Evolutionary conservation across 2,888 invertebrate species (phyloP), one percentile per base, ranked within the genome.

Genomic region (Apamea monoglypha): DNA sequence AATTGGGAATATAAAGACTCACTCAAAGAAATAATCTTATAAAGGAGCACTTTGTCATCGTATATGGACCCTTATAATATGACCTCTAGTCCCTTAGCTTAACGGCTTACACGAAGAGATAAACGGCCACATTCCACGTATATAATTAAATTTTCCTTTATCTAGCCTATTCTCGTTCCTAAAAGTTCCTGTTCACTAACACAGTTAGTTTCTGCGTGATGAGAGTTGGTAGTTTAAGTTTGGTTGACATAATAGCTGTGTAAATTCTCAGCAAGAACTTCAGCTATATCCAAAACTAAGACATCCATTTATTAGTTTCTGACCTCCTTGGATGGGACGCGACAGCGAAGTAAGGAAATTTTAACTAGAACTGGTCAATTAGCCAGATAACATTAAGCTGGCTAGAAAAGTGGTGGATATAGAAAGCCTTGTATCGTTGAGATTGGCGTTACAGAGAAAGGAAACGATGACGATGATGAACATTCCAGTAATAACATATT

Each of bases 401-500:
- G 10, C 29, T 21, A 12, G n/a, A 56, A 56, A 79, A 79, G 0
- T 40, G 3, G 29, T 50, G 12, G 36, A 36, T 50, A 25, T 1
- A 21, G 25, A 53, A 59, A 66, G 0, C 6, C 1, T 63, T 21
- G 18, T 36, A 16, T 10, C 7, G 29, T 47, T 66, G 16, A 59
- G 21, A 16, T 25, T 56, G 25, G 25, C 4, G 21, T 50, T 29
- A 63, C 6, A 53, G 14, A 50, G n/a, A 50, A 70, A 7, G 36
- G 21, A n/a, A 36, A 16, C 56, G 12, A 50, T 21, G 50, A 53
- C 18, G 18, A n/a, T 32, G n/a, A 68, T 63, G 36, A 63, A 68
- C 16, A 71, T 83, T 78, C 21, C 68, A 83, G 50, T 59, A 59
- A 64, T 14, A 68, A 75, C 14, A 75, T n/a, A 61, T 53, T 72